Conservation (phyloP, 2,113 vertebrate species). For the Corydoras sp. region DNA sequence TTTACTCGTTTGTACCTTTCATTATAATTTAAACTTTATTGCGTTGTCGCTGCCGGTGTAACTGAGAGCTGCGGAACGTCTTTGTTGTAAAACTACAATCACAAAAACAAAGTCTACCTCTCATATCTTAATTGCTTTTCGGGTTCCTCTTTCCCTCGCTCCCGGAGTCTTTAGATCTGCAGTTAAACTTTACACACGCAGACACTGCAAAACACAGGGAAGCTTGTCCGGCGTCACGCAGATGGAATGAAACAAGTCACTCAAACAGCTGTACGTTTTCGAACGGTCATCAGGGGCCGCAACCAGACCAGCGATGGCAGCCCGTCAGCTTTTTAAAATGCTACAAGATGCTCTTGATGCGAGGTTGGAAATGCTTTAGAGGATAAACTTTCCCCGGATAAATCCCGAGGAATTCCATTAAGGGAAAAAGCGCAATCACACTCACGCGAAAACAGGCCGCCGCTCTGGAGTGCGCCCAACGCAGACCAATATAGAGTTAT, state of each 20-base stretch:
- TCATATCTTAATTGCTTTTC: too few relatives aligned
- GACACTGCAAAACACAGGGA: constrained; percentile 1
- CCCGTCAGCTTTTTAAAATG: constrained; percentile 3
- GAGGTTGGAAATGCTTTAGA: constrained; percentile 15
- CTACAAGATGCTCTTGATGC: constrained; percentile 26
- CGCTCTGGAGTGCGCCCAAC: not conserved
- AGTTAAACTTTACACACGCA: too few relatives aligned
- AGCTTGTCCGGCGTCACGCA: not conserved
- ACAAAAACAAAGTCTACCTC: too few relatives aligned
- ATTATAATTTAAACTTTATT: too few relatives aligned
- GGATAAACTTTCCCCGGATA: not conserved
- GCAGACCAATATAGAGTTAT: too few relatives aligned
- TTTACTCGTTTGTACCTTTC: too few relatives aligned
- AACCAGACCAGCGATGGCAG: constrained; percentile 2
- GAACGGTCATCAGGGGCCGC: not conserved
- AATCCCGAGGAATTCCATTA: constrained; percentile 31
- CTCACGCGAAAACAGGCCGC: not conserved
- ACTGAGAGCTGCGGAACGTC: too few relatives aligned
- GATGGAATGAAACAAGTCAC: not conserved
- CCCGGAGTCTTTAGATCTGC: too few relatives aligned
- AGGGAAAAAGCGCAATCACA: not conserved
- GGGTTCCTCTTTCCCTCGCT: too few relatives aligned
- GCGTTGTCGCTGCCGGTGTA: too few relatives aligned
- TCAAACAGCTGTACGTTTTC: not conserved
- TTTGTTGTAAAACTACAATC: too few relatives aligned